Conservation (phyloP, 2,888 invertebrate species). For the Caenorhabditis sp. region DNA sequence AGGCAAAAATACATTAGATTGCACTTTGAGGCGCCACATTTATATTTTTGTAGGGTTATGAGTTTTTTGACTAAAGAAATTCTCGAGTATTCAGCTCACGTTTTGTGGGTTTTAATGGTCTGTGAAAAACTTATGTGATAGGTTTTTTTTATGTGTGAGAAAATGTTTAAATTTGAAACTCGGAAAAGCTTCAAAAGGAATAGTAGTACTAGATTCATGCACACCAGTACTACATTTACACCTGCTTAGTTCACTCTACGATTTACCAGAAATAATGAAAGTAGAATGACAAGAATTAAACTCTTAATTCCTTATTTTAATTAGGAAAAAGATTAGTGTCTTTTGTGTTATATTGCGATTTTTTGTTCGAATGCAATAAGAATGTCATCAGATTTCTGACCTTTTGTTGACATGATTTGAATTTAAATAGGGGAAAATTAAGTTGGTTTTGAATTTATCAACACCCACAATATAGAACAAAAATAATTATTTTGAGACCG, state of each 20-base stretch:
- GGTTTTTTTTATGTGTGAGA: not conserved
- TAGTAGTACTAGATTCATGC: not conserved
- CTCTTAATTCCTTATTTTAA: not conserved
- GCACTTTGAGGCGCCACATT: not conserved
- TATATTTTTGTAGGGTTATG: conserved; percentile 1
- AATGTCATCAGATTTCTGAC: no score
- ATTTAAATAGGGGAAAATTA: no score
- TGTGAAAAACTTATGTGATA: not conserved
- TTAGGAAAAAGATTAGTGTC: not conserved
- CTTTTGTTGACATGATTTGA: not conserved
- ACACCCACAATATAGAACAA: no score
- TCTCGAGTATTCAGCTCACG: not conserved
- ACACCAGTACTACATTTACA: not conserved
- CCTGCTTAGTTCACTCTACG: not conserved
- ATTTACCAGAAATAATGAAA: no score
- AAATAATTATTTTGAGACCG: no score
- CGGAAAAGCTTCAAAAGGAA: no score
- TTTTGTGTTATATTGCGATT: not conserved
- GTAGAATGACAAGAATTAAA: no score
- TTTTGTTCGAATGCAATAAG: not conserved
- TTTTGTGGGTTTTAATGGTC: not conserved
- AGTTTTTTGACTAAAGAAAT: not conserved
- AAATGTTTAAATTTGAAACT: not conserved
- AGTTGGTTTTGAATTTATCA: no score
- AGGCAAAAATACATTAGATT: conserved; percentile 2